Evolutionary conservation across 2,113 vertebrate genomes (phyloP), one percentile per base, ranked within the genome.

Genomic region (Eupsittula cactorum): DNA sequence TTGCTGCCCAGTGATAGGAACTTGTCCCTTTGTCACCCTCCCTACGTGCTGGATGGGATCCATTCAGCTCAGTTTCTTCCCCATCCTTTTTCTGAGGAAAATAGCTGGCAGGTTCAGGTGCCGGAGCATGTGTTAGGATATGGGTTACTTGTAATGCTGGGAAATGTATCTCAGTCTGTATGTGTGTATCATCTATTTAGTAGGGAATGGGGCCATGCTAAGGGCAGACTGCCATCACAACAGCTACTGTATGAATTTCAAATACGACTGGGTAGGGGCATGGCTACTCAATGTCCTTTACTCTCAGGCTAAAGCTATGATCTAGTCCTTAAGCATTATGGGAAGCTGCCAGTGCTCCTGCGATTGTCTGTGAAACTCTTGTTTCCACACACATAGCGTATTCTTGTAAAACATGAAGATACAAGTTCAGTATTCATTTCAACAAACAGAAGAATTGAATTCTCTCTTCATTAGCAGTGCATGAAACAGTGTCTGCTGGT

Each of bases 361-460:
- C 5, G 41, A 17, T 77, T 46, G 46, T 42, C 59, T 83, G 70
- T 47, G 73, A 79, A 93, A 65, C 86, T 86, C 76, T 71, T 88
- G 73, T 88, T 94, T 93, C 78, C 83, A 89, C 74, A 87, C 74
- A 76, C 53, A 33, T 69, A 18, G 49, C 0, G 0, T 53, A 37
- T 93, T 96, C 92, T 93, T 83, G 81, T 94, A 93, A 96, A 97
- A 96, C 83, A 91, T 95, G 44, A 64, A 96, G 88, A 86, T 50
- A 95, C 77, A 92, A 92, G 92, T 89, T 94, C 81, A 77, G 86
- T 59, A 88, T 91, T 97, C 91, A 79, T 95, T 97, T 96, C 86
- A 85, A 86, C 91, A 92, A 96, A 92, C 80, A 82, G 76, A 83
- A 96, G 96, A 96, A 96, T 96, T 97, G 95, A 94, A 94, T 97